Evolutionary conservation across 2,797 vertebrate genomes (phyloP).

Genomic region (Pseudomugil gertrudae): DNA sequence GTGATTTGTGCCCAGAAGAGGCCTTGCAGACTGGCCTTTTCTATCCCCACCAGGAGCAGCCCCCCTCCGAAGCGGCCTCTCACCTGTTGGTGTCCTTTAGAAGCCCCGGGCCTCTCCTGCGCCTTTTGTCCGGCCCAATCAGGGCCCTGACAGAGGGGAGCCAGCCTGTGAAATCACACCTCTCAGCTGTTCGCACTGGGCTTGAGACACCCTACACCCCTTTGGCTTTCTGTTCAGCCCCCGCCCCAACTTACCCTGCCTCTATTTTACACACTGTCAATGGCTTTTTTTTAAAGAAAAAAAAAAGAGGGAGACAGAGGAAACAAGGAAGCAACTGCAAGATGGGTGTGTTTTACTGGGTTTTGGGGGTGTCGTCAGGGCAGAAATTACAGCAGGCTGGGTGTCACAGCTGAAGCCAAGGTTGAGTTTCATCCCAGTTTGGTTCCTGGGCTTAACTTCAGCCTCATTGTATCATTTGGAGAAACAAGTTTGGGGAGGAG

Average conservation of each 20-base stretch:
- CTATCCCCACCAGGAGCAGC: slow-evolving; percentile 76
- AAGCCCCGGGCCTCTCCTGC: slow-evolving; percentile 84
- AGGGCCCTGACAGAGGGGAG: slow-evolving; percentile 87
- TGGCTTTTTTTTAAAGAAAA: slow-evolving; percentile 67
- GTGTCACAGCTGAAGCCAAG: slow-evolving; percentile 70
- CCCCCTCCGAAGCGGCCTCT: slow-evolving; percentile 83
- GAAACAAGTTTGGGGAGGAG: no score
- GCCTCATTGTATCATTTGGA: slow-evolving; percentile 25
- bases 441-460: slow-evolving; percentile 27
- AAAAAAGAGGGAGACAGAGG: slow-evolving; percentile 38
- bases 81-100: slow-evolving; percentile 98
- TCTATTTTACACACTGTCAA: slow-evolving; percentile 79
- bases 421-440: slow-evolving; percentile 59
- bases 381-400: slow-evolving; percentile 54
- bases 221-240: slow-evolving; percentile 58
- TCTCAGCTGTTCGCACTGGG: slow-evolving; percentile 94
- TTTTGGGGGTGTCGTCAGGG: slow-evolving; percentile 55
- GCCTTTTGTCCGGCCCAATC: slow-evolving; percentile 98
- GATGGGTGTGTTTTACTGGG: slow-evolving; percentile 72
- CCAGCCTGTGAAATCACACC: slow-evolving; percentile 90
- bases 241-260: slow-evolving; percentile 53
- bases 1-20: slow-evolving; percentile 79
- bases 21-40: slow-evolving; percentile 82
- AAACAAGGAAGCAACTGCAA: slow-evolving; percentile 74
- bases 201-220: slow-evolving; percentile 85